A percentile compares a stretch with the other conserved stretches of the same genome.
Evolutionary conservation across 2,797 vertebrate species (phyloP).

Genomic region (Argyrosomus regius): DNA sequence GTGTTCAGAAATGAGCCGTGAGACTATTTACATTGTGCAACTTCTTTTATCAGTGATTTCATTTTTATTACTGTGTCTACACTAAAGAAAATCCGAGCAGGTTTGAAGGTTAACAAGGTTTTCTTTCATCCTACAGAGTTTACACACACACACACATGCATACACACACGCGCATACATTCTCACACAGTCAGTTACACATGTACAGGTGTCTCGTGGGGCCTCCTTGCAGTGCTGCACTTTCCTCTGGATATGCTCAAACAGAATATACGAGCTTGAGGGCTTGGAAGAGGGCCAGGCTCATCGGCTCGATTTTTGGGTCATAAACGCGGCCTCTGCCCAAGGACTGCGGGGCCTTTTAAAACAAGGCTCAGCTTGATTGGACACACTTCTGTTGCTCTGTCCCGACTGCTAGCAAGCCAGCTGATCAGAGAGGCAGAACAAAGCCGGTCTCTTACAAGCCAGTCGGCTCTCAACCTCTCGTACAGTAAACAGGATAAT

Average conservation of each 20-base stretch:
- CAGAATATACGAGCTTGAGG: constrained; percentile 63
- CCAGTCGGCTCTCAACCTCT: constrained; percentile 55
- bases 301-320: constrained; percentile 76
- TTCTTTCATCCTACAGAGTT: constrained; percentile 40
- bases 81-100: constrained; percentile 4
- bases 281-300: constrained; percentile 70
- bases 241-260: constrained; percentile 69
- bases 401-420: constrained; percentile 72
- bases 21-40: neutral
- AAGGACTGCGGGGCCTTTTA: constrained; percentile 79
- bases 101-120: constrained; percentile 56
- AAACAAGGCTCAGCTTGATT: constrained; percentile 82
- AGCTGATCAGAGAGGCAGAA: constrained; percentile 81
- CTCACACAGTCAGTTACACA: constrained; percentile 38
- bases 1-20: neutral
- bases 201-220: constrained; percentile 67
- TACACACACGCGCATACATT: constrained; percentile 3
- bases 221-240: constrained; percentile 50
- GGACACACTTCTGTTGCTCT: constrained; percentile 81
- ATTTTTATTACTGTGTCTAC: neutral
- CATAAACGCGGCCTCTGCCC: constrained; percentile 74
- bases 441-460: constrained; percentile 74
- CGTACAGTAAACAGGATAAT: constrained; percentile 61
- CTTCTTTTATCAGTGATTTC: neutral
- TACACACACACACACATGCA: constrained; percentile 23